Evolutionary conservation across 1,140 invertebrate species (phyloP).

Genomic region (Aphaenogaster floridana): DNA sequence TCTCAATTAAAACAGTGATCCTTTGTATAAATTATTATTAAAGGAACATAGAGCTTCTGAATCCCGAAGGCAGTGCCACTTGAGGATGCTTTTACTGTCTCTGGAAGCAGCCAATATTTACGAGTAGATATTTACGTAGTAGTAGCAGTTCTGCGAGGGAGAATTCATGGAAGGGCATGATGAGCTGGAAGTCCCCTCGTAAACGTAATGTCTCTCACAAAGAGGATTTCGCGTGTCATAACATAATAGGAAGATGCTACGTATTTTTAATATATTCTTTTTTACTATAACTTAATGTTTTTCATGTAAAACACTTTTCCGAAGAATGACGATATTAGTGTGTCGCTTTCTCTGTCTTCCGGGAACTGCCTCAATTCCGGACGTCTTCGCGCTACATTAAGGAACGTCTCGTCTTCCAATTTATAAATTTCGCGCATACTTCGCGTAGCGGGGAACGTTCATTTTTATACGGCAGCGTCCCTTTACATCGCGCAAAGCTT

Average conservation of each 20-base stretch:
- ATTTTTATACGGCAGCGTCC: neutral
- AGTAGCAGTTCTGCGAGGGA: neutral
- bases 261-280: neutral
- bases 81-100: neutral
- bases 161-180: conserved; percentile 1
- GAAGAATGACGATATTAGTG: neutral
- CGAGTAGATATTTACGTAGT: neutral
- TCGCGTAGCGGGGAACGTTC: neutral
- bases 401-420: neutral
- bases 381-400: neutral
- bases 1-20: neutral
- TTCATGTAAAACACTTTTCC: neutral
- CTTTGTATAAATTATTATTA: neutral
- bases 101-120: conserved; percentile 10
- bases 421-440: conserved; percentile 11
- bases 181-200: neutral
- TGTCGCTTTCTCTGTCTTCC: neutral
- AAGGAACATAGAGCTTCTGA: neutral
- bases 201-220: conserved; percentile 23
- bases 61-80: neutral
- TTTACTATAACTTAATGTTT: neutral
- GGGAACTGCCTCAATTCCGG: neutral
- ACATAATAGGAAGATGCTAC: neutral
- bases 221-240: neutral
- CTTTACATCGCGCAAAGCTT: neutral